Evolutionary conservation across 2,888 invertebrate genomes (phyloP), one percentile per base, ranked within the genome.

Genomic region (Rhimphoctona megacephalus): DNA sequence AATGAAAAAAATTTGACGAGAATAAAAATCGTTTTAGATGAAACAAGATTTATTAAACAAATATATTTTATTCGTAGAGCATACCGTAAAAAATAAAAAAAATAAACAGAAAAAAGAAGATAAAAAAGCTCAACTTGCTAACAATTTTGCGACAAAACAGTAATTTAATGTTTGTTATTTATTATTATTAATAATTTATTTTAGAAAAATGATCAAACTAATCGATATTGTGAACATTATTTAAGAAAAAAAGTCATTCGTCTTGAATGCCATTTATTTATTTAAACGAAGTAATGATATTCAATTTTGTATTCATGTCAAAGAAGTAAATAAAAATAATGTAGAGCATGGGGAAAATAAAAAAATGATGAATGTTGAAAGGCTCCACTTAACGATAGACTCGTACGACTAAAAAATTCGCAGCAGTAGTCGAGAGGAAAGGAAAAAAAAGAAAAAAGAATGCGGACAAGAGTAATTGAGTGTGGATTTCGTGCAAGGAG

Each of bases 381-480:
- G 57, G 14, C 14, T 30, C 30, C 57, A 61, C 57, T 61, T 30
- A 14, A 61, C 17, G 57, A 61, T 17, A 61, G 57, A 25, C 57
- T 22, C 57, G 57, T 14, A 57, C 57, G 57, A 57, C 11, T 57
- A 25, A 57, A 54, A 54, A 54, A 22, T 69, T 8, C 6, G n/a
- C 8, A 49, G 49, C 46, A 11, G 52, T 46, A 9, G n/a, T 33
- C n/a, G 33, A 52, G 52, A 52, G 14, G 52, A 43, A 19, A n/a
- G 11, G 43, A 17, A 46, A 46, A 25, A 36, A 64, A 64, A 61
- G 39, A 80, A 36, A n/a, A 19, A 72, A 72, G 61, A 54, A 80
- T 25, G 33, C 3, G 19, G 64, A 46, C 70, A 61, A 54, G 54
- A 73, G 49, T 76, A 54, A 43, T 49, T 36, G 70, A 76, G 54